Base-by-base conservation (phyloP, 2,113 vertebrate genomes). In the Patagioenas fasciata region DNA sequence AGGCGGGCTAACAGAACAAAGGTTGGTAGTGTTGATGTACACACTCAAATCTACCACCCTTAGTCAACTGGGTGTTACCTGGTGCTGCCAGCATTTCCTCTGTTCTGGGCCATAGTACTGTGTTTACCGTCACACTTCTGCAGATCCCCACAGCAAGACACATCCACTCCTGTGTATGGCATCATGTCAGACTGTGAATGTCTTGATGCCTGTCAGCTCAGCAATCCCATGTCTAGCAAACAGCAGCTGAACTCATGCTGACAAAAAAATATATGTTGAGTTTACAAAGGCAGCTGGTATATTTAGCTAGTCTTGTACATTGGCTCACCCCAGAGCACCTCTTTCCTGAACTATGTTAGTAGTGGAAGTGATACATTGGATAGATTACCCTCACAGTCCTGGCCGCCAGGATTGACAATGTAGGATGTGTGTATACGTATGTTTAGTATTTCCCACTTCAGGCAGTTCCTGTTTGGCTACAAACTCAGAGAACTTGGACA, bases 131-230 rank as follows among this genome's bases (percentile, higher is more conserved):
- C 47, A 61, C 21, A 15, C 23, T 58, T 61, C 26, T 69, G 31
- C 40, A 65, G 29, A n/a, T 32, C 13, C 15, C 15, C 0, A 4
- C 1, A 6, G 16, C 48, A 64, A 34, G 48, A n/a, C 29, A 23
- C 0, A 0, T 18, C 26, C 31, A 2, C 31, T 57, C 3, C 51
- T 0, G 0, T 31, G 42, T 29, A 18, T 14, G 44, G 44, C 44
- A 19, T 47, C 44, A 19, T 14, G 18, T 47, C 44, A 47, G 17
- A 47, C 36, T 73, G 7, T 24, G 53, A 28, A 5, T 34, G 21
- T 21, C 29, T 66, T 23, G 8, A 10, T 40, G 48, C n/a, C 26
- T 42, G 13, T 44, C 64, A 34, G 29, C 54, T 82, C 62, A 70
- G 2, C 57, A n/a, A 2, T 32, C 25, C 42, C 9, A 9, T 25